Percentiles rank a stretch among this genome's conserved stretches.
Conservation (phyloP, 1,140 invertebrate genomes). For the Neelides sp. region DNA sequence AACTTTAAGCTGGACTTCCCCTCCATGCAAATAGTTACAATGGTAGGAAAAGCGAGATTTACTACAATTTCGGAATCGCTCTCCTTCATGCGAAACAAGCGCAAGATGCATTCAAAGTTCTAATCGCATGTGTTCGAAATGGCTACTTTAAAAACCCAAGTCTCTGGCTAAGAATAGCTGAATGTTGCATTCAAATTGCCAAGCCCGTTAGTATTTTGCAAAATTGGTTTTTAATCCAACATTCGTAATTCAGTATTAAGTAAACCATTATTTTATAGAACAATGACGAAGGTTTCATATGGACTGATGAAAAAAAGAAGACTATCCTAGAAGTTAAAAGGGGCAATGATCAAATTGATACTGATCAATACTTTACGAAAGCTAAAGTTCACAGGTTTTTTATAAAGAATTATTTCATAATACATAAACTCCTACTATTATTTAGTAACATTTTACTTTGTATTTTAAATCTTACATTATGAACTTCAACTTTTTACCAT, state of each 20-base stretch:
- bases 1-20: conserved; percentile 37
- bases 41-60: conserved; percentile 62
- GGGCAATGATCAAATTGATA: background rate
- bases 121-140: conserved; percentile 66
- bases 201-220: conserved; percentile 44
- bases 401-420: too few relatives aligned
- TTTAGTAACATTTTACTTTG: too few relatives aligned
- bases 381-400: too few relatives aligned
- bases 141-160: conserved; percentile 74
- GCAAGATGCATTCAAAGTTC: conserved; percentile 75
- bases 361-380: too few relatives aligned
- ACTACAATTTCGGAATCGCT: conserved; percentile 83
- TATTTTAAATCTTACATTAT: background rate
- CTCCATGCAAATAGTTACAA: conserved; percentile 47
- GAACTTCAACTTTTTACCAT: background rate
- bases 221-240: conserved; percentile 13
- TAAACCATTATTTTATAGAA: conserved; percentile 38
- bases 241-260: background rate
- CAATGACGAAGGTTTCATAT: conserved; percentile 52
- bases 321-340: background rate
- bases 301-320: conserved; percentile 47
- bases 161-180: conserved; percentile 82
- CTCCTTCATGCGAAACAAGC: conserved; percentile 67
- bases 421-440: too few relatives aligned
- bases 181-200: conserved; percentile 69